Percentiles rank a stretch among this genome's conserved stretches.
Conservation (phyloP, 2,797 vertebrate genomes). For the Avahi laniger region DNA sequence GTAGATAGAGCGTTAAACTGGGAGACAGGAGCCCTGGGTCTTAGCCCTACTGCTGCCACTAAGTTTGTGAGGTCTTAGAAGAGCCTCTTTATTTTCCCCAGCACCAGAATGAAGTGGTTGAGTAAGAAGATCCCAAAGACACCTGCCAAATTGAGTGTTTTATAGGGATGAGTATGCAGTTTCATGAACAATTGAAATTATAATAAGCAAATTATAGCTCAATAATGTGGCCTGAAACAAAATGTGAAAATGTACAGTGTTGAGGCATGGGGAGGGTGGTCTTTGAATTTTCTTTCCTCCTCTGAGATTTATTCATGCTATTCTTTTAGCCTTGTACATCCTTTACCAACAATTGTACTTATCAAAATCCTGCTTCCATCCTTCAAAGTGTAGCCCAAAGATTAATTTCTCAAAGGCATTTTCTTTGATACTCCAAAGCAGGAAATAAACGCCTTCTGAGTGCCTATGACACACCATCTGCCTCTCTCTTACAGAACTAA, state of each 20-base stretch:
- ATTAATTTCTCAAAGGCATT: slow-evolving; percentile 30
- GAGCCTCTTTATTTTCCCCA: background rate
- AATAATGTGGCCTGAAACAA: background rate
- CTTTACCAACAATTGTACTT: background rate
- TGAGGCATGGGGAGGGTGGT: background rate
- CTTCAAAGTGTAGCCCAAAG: background rate
- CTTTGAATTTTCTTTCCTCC: background rate
- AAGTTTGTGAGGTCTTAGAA: background rate
- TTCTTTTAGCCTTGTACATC: background rate
- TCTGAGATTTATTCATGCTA: background rate
- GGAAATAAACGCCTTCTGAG: background rate
- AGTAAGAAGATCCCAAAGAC: background rate
- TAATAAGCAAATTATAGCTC: background rate
- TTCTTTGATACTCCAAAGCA: slow-evolving; percentile 25
- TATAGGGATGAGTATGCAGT: background rate
- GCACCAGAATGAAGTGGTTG: background rate
- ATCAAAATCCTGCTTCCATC: background rate
- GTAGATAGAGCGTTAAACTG: background rate
- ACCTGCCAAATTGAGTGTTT: background rate
- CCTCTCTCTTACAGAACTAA: background rate
- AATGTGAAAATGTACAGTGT: background rate
- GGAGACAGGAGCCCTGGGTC: background rate
- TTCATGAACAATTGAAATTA: background rate
- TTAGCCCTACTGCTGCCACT: background rate
- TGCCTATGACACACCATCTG: background rate